phyloP scores from a whole-genome alignment of 1,140 invertebrate species.

The Drosophila ananassae region DNA sequence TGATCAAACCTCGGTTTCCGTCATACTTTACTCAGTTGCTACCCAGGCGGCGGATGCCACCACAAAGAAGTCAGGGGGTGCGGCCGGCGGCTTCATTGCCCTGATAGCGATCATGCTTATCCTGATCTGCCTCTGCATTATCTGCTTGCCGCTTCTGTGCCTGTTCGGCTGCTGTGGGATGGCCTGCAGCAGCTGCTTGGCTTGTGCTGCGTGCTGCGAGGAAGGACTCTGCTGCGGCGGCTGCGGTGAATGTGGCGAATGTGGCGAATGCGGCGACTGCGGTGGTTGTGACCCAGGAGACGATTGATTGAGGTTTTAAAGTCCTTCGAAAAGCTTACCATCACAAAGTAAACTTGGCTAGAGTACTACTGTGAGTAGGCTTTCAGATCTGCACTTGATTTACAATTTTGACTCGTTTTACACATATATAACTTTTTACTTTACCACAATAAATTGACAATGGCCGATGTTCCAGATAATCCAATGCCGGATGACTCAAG shows the following conservation, averaged over 20 bases:
- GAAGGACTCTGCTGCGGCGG: neutral
- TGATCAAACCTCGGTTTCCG: too few relatives aligned
- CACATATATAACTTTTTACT: too few relatives aligned
- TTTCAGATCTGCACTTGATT: too few relatives aligned
- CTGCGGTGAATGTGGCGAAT: neutral
- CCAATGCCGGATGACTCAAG: neutral
- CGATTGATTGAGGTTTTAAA: too few relatives aligned
- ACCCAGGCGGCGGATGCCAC: neutral
- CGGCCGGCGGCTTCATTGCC: neutral
- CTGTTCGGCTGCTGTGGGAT: neutral
- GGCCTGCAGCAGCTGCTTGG: neutral
- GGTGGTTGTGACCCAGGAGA: neutral
- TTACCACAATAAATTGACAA: too few relatives aligned
- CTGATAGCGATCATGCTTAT: neutral
- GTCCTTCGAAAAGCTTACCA: too few relatives aligned
- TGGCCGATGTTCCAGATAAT: too few relatives aligned
- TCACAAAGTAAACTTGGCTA: too few relatives aligned
- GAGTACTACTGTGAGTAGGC: too few relatives aligned
- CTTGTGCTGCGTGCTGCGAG: neutral
- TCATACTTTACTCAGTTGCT: neutral
- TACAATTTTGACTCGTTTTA: too few relatives aligned
- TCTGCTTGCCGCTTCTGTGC: neutral
- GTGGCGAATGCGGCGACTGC: neutral
- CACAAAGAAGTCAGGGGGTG: neutral
- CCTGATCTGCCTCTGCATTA: neutral